Evolutionary conservation across 2,113 vertebrate genomes (phyloP).

Genomic region (Spea bombifrons): DNA sequence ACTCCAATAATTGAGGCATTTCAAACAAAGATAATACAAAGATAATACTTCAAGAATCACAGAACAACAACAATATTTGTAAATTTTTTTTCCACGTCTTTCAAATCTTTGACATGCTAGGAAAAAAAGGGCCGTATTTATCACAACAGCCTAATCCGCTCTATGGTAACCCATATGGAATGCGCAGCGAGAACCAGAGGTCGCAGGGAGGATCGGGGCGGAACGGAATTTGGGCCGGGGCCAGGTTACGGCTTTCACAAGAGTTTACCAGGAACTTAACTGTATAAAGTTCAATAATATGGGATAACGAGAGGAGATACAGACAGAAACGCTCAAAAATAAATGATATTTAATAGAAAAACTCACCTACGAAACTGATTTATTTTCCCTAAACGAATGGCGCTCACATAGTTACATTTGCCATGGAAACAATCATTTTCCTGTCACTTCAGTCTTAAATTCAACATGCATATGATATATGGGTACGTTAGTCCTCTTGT

Average conservation of each 20-base stretch:
- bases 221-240: constrained; percentile 14
- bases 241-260: constrained; percentile 26
- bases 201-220: constrained; percentile 33
- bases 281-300: constrained; percentile 7
- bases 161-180: constrained; percentile 38
- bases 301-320: not conserved
- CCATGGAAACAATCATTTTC: too few species aligned
- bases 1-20: not conserved
- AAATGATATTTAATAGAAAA: too few species aligned
- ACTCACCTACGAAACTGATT: too few species aligned
- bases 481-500: too few species aligned
- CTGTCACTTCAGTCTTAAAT: too few species aligned
- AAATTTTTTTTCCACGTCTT: not conserved
- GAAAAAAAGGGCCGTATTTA: constrained; percentile 22
- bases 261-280: not conserved
- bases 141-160: constrained; percentile 33
- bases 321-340: too few species aligned
- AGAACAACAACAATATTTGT: constrained; percentile 17
- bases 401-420: too few species aligned
- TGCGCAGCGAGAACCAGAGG: constrained; percentile 13
- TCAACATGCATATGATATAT: too few species aligned
- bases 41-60: not conserved
- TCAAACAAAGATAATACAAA: not conserved
- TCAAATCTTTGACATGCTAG: constrained; percentile 1
- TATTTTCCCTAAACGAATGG: too few species aligned